A percentile compares a stretch with the other conserved stretches of the same genome.
Evolutionary conservation across 2,888 invertebrate species (phyloP).

Genomic region (Oscheius sp.): DNA sequence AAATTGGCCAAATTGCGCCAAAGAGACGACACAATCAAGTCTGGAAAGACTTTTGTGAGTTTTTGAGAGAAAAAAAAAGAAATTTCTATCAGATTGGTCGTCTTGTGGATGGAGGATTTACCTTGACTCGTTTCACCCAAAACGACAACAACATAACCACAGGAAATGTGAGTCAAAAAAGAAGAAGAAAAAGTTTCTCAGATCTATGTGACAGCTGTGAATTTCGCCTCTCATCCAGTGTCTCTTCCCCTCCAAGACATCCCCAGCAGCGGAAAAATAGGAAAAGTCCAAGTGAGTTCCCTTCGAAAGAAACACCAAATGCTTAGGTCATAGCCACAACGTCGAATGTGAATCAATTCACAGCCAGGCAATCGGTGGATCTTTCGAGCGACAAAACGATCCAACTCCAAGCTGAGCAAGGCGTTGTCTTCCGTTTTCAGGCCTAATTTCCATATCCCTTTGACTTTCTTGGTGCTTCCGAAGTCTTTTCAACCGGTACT

Average conservation of each 20-base stretch:
- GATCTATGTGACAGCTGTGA: conserved; percentile 59
- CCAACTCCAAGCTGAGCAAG: conserved; percentile 55
- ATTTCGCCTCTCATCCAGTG: conserved; percentile 50
- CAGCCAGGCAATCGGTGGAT: conserved; percentile 45
- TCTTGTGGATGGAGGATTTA: conserved; percentile 56
- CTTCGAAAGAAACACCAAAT: conserved; percentile 1
- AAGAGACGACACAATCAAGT: conserved; percentile 52
- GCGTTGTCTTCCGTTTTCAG: conserved; percentile 56
- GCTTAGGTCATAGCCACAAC: conserved; percentile 52
- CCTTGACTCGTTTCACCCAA: conserved; percentile 57
- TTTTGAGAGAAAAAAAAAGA: background rate
- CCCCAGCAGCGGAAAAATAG: conserved; percentile 42
- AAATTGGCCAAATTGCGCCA: conserved; percentile 57
- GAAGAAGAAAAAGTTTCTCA: too few relatives aligned
- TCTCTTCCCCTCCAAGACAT: conserved; percentile 48
- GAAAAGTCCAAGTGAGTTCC: conserved; percentile 35
- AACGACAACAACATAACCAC: conserved; percentile 46
- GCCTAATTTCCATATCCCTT: conserved; percentile 21
- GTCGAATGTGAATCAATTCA: conserved; percentile 46
- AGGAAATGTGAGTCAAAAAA: conserved; percentile 47
- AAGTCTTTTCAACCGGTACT: conserved; percentile 2
- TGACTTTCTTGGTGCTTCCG: background rate
- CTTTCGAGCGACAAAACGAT: conserved; percentile 44
- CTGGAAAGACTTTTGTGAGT: conserved; percentile 39
- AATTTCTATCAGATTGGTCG: conserved; percentile 34